These are phyloP conservation scores for Melitaea athalia DNA, from an alignment of 2,888 invertebrate genomes.

Conservation along the genomic window DNA sequence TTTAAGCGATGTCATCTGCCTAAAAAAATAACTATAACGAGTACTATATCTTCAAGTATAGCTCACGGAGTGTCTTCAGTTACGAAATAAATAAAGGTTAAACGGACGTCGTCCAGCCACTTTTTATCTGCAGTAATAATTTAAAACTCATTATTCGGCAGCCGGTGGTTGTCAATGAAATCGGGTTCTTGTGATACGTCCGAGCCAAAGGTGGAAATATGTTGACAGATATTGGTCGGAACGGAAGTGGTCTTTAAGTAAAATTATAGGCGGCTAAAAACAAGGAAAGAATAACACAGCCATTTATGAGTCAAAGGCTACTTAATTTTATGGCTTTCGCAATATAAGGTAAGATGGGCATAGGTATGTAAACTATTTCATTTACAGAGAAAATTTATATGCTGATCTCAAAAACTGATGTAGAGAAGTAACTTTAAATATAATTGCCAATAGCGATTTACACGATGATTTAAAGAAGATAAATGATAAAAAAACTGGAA, in stretches of 20 bases:
- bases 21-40: conserved; percentile 15
- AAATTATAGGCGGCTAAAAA: conserved; percentile 76
- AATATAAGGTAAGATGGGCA: conserved; percentile 41
- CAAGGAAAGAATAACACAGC: conserved; percentile 74
- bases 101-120: conserved; percentile 61
- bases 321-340: conserved; percentile 51
- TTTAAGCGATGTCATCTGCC: conserved; percentile 12
- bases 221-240: conserved; percentile 79
- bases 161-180: conserved; percentile 78
- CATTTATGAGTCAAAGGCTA: conserved; percentile 61
- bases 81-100: conserved; percentile 73
- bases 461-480: not conserved
- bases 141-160: conserved; percentile 79
- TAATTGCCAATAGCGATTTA: not conserved
- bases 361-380: conserved; percentile 30
- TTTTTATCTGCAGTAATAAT: conserved; percentile 80
- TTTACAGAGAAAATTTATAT: not conserved
- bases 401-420: not conserved
- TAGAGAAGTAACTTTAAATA: not conserved
- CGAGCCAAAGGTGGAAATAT: conserved; percentile 76
- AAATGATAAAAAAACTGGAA: conserved; percentile 7
- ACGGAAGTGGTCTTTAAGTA: conserved; percentile 77
- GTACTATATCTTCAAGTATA: conserved; percentile 43
- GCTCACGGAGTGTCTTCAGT: conserved; percentile 59
- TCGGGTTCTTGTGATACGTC: conserved; percentile 80